phyloP scores from a whole-genome alignment of 2,113 vertebrate species.

The Sorex fumeus region DNA sequence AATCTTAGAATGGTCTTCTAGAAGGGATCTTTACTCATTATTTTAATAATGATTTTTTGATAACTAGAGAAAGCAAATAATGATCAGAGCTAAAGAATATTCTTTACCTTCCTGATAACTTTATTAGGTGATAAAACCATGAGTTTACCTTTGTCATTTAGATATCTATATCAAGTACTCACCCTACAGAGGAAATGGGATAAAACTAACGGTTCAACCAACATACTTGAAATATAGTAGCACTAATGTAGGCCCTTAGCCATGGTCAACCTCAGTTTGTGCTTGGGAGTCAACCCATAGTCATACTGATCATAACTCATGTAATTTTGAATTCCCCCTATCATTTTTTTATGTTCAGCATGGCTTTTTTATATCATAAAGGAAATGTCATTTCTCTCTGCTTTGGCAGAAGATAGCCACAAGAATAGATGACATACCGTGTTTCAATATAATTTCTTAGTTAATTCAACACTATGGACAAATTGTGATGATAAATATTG shows the following conservation, averaged over 20 bases:
- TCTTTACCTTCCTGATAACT: conserved; percentile 19
- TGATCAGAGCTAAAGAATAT: background rate
- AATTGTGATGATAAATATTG: conserved; percentile 44
- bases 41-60: conserved; percentile 25
- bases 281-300: background rate
- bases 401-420: background rate
- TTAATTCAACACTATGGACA: conserved; percentile 49
- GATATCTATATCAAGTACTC: background rate
- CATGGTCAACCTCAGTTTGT: background rate
- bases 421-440: background rate
- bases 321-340: background rate
- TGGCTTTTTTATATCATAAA: conserved; percentile 16
- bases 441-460: conserved; percentile 20
- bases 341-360: background rate
- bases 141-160: background rate
- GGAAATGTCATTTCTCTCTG: background rate
- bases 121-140: background rate
- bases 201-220: background rate
- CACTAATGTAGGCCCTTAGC: background rate
- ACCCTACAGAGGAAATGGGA: background rate
- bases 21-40: background rate
- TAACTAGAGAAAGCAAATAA: background rate
- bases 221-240: background rate
- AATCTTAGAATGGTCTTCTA: background rate
- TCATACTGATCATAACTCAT: background rate